Conservation (phyloP, 2,888 invertebrate genomes). For the Athalia cordata region DNA sequence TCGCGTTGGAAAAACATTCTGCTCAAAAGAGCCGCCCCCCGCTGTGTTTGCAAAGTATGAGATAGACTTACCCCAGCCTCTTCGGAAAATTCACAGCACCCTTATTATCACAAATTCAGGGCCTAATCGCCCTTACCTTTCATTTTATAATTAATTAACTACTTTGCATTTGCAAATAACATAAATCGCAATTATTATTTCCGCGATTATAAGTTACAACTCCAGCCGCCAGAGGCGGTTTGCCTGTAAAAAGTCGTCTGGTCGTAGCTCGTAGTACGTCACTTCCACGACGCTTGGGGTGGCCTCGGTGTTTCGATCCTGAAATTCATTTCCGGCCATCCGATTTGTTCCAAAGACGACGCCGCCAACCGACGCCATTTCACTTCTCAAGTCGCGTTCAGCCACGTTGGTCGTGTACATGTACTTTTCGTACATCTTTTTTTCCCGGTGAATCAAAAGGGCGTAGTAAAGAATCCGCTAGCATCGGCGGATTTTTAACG, state of each 20-base stretch:
- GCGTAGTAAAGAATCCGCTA: constrained; percentile 25
- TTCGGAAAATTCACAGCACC: constrained; percentile 49
- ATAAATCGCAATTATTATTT: constrained; percentile 67
- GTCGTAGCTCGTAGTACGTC: background rate
- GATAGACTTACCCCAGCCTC: constrained; percentile 56
- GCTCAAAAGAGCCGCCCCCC: constrained; percentile 49
- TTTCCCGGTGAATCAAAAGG: background rate
- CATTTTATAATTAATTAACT: constrained; percentile 57
- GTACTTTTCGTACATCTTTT: background rate
- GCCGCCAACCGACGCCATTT: constrained; percentile 16
- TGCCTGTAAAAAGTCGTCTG: background rate
- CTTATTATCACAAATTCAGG: constrained; percentile 41
- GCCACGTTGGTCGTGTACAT: background rate
- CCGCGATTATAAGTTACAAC: constrained; percentile 57
- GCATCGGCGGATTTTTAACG: constrained; percentile 43
- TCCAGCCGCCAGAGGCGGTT: constrained; percentile 59
- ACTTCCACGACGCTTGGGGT: constrained; percentile 17
- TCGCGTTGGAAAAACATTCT: background rate
- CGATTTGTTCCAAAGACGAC: background rate
- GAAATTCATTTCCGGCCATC: background rate
- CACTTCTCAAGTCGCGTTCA: background rate
- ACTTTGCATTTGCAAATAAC: constrained; percentile 62
- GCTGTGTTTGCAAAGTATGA: constrained; percentile 38
- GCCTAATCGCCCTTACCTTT: constrained; percentile 50
- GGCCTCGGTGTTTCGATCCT: background rate